Conservation (phyloP, 2,888 invertebrate species). For the Elaeidobius kamerunicus region DNA sequence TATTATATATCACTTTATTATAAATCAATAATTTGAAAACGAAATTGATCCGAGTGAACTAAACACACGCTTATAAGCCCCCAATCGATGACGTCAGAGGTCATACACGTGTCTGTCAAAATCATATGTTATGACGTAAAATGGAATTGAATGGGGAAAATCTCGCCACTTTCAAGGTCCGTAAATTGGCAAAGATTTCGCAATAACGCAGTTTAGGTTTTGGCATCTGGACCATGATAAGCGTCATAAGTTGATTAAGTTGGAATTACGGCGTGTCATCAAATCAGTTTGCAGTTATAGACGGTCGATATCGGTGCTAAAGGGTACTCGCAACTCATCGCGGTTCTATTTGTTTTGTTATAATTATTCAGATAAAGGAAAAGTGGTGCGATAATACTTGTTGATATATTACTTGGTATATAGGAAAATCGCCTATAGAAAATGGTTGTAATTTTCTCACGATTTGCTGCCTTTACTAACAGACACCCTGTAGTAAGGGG, state of each 20-base stretch:
- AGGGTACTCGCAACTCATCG: conserved; percentile 4
- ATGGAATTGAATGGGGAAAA: not conserved
- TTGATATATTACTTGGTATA: not conserved
- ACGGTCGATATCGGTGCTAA: not conserved
- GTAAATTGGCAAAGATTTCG: conserved; percentile 4
- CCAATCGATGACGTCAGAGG: too few relatives aligned
- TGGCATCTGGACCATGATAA: not conserved
- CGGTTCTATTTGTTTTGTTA: not conserved
- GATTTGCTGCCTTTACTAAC: conserved; percentile 49
- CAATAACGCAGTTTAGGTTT: not conserved
- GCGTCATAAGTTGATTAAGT: too few relatives aligned
- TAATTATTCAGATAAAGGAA: not conserved
- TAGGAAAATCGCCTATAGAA: not conserved
- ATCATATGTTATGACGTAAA: not conserved
- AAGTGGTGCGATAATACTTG: not conserved
- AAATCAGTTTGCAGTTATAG: not conserved
- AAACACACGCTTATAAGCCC: too few relatives aligned
- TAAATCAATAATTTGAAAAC: too few relatives aligned
- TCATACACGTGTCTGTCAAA: too few relatives aligned
- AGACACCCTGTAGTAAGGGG: conserved; percentile 58
- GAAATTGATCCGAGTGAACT: too few relatives aligned
- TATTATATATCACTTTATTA: too few relatives aligned
- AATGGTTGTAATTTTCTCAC: conserved; percentile 49
- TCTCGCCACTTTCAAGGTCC: conserved; percentile 1
- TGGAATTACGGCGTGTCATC: not conserved